Percentiles rank a stretch among this genome's conserved stretches.
phyloP scores from a whole-genome alignment of 53 echinoderm and acorn worm genomes.

The Holothuria scabra region DNA sequence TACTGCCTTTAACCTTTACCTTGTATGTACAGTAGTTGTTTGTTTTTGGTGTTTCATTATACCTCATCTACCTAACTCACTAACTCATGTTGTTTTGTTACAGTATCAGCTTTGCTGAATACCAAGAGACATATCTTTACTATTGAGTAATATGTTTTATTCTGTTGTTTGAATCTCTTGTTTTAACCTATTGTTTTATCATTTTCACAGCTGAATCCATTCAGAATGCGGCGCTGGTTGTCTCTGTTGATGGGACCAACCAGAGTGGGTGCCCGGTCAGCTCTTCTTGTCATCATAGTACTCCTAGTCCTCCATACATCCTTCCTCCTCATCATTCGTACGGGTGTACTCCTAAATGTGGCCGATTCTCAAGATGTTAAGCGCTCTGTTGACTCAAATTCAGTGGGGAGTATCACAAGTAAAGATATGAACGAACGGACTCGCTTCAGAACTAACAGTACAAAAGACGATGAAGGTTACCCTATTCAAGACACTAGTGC shows the following conservation, averaged over 20 bases:
- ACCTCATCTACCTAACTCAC: no score
- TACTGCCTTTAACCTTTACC: no score
- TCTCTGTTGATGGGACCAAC: conserved; percentile 26
- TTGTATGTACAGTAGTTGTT: no score
- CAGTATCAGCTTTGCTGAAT: no score
- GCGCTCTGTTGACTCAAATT: conserved; percentile 18
- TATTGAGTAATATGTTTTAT: no score
- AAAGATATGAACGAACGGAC: conserved; percentile 11
- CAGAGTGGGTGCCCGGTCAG: conserved; percentile 53
- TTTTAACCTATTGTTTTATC: background rate
- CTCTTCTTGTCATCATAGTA: conserved; percentile 51
- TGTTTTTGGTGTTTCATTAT: no score
- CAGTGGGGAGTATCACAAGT: background rate
- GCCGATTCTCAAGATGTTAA: background rate
- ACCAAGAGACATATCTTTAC: no score
- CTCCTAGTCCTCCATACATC: conserved; percentile 54
- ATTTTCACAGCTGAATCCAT: conserved; percentile 25
- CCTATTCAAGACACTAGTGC: background rate
- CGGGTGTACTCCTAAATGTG: conserved; percentile 30
- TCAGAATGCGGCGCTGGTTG: conserved; percentile 45
- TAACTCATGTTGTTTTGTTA: no score
- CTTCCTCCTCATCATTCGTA: conserved; percentile 55
- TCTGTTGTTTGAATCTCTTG: no score
- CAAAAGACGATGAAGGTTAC: background rate
- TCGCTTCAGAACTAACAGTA: background rate